Evolutionary conservation across 2,113 vertebrate species (phyloP).

Genomic region (Megaceryle maxima): DNA sequence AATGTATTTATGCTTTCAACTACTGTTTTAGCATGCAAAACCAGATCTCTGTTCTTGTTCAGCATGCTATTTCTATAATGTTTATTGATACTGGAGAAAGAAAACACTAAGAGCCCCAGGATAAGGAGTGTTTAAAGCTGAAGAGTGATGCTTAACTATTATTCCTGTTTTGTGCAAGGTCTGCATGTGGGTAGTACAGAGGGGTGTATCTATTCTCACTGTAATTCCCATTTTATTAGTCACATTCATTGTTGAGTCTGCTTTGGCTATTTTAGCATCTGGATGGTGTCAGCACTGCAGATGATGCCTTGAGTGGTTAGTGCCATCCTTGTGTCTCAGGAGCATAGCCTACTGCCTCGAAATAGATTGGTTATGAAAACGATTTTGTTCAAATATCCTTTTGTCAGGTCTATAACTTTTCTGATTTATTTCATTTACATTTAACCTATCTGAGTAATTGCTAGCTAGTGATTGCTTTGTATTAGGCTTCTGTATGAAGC

Average conservation of each 20-base stretch:
- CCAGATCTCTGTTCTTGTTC: neutral
- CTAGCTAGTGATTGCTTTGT: neutral
- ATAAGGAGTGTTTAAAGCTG: neutral
- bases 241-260: neutral
- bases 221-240: neutral
- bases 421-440: neutral
- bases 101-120: neutral
- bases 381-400: neutral
- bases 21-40: neutral
- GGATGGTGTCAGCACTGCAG: neutral
- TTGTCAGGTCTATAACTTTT: neutral
- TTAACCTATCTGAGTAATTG: neutral
- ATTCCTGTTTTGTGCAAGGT: neutral
- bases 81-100: constrained; percentile 5
- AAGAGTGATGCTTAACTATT: neutral
- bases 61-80: neutral
- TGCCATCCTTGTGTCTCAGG: neutral
- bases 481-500: neutral
- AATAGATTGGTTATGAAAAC: neutral
- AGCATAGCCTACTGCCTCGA: neutral
- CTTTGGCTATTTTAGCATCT: neutral
- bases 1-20: constrained; percentile 15
- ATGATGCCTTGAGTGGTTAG: neutral
- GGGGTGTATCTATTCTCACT: neutral
- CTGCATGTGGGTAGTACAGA: neutral